phyloP scores from a whole-genome alignment of 2,888 invertebrate species.

The Deilephila elpenor region DNA sequence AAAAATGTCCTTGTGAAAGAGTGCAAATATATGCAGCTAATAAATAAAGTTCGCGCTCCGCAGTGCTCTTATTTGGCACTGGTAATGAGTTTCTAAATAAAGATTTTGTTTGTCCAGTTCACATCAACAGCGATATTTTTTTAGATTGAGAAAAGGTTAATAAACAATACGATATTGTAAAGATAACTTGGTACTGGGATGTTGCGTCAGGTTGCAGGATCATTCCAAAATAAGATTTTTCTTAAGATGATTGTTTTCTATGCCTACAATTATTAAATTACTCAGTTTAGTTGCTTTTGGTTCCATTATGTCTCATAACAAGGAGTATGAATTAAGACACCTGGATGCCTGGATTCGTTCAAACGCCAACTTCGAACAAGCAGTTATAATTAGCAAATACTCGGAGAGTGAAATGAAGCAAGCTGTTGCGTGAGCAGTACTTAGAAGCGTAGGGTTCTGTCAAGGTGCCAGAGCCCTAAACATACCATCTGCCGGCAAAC shows the following conservation, averaged over 20 bases:
- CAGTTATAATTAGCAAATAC: slow-evolving; percentile 18
- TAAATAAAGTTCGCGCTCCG: not conserved
- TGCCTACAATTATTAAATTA: too few relatives aligned
- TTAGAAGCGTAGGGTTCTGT: slow-evolving; percentile 33
- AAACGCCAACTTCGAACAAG: too few relatives aligned
- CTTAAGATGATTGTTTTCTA: too few relatives aligned
- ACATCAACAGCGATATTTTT: too few relatives aligned
- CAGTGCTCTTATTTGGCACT: not conserved
- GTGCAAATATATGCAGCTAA: not conserved
- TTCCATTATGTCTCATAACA: too few relatives aligned
- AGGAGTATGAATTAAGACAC: not conserved
- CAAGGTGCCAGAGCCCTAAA: slow-evolving; percentile 39
- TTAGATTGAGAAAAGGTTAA: too few relatives aligned
- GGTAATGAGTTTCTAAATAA: not conserved
- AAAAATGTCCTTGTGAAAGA: slow-evolving; percentile 26
- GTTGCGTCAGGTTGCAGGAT: too few relatives aligned
- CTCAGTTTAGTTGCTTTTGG: too few relatives aligned
- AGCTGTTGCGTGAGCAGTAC: slow-evolving; percentile 13
- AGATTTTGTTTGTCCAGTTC: not conserved
- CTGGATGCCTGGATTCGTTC: not conserved
- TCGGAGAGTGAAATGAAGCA: slow-evolving; percentile 14
- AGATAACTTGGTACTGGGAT: too few relatives aligned
- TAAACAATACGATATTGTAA: too few relatives aligned
- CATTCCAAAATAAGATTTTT: too few relatives aligned
- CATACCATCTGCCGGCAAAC: slow-evolving; percentile 38